Base-by-base conservation (phyloP, 2,888 invertebrate genomes). In the Liodrosophila aerea region DNA sequence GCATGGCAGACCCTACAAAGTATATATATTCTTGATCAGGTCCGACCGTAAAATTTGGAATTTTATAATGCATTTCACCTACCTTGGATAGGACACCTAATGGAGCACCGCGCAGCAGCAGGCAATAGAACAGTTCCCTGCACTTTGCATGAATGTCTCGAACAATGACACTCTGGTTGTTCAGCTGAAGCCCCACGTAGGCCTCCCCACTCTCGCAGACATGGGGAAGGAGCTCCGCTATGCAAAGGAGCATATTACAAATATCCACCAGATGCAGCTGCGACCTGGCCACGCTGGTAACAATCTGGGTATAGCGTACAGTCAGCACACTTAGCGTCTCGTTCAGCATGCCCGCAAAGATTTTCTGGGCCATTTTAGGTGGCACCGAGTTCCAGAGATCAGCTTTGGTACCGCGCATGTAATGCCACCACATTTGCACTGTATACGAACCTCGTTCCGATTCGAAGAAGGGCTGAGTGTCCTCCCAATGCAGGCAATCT, bases 301-400 rank as follows among this genome's bases (percentile, higher is more conserved):
- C 91, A 31, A 94, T 94, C 94, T 96, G 95, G 33, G 94, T 94
- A 88, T 96, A 96, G 68, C 96, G 92, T 1, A 95, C 94, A 1
- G 95, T 94, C 34, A 96, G 89, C 75, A 96, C 95, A 0, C 95
- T 94, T 7, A 96, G 90, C 0, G 96, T 95, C 89, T 96, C 96
- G 81, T 96, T 96, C 0, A 96, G 90, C 94, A 96, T 95, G 2
- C 96, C 96, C 1, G 95, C 93, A 78, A 95, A 95, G 46, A 96
- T 94, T 70, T 96, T 92, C 85, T 96, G 95, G 0, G 96, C 96
- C 94, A 96, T 95, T 88, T 95, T 94, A 0, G 96, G 96, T 0
- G 96, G 96, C n/a, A 96, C 95, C 0, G 95, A 95, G 76, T 94
- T 94, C 96, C 96, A 96, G 33, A 96, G 91, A 89, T 96, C 95